Percentiles rank a stretch among this genome's conserved stretches.
Conservation (phyloP, 2,113 vertebrate species). For the Dryoscopus gambensis region DNA sequence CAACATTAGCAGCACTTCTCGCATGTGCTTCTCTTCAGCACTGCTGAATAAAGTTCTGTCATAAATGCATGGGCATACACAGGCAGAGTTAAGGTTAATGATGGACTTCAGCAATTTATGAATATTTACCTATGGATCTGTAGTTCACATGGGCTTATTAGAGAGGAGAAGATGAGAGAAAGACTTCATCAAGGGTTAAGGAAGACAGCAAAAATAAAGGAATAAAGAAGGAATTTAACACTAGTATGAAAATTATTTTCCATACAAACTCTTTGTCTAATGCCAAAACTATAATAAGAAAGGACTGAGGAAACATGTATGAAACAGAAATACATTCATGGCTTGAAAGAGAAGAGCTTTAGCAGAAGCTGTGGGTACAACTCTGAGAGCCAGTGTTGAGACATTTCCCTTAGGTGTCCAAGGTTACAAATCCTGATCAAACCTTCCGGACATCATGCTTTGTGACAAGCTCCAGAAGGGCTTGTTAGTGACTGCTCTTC, state of each 20-base stretch:
- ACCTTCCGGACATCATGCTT: background rate
- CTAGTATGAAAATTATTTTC: background rate
- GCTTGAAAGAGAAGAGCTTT: background rate
- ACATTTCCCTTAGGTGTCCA: background rate
- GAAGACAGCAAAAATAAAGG: background rate
- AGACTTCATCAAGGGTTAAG: background rate
- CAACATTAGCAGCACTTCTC: background rate
- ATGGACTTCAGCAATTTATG: conserved; percentile 6
- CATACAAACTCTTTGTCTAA: background rate
- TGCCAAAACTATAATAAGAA: background rate
- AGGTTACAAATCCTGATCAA: background rate
- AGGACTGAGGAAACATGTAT: background rate
- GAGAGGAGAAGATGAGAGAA: background rate
- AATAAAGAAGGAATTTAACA: background rate
- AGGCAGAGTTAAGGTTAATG: conserved; percentile 32
- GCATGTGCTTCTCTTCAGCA: background rate
- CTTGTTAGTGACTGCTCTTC: background rate
- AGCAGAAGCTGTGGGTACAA: background rate
- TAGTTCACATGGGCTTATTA: background rate
- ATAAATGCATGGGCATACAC: background rate
- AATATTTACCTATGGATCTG: conserved; percentile 2
- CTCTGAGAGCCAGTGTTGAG: background rate
- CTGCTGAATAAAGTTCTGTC: background rate
- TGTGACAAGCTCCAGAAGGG: background rate
- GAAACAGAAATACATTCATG: background rate